Evolutionary conservation across 2,113 vertebrate genomes (phyloP), one percentile per base, ranked within the genome.

Genomic region (Carassius carassius): DNA sequence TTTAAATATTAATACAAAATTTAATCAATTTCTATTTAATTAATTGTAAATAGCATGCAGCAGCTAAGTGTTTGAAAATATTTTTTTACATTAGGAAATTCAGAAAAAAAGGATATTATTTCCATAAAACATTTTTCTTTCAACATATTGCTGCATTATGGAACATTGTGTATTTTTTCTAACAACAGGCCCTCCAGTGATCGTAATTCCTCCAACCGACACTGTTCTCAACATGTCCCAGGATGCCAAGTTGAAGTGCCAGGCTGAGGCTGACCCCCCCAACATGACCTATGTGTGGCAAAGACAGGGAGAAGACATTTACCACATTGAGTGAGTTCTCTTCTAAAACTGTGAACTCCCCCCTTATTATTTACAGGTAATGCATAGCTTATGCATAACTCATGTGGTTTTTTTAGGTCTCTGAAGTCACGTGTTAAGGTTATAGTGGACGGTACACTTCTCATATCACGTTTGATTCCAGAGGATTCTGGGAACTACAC

Each of bases 241-340:
- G 89, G 93, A 97, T 92, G 96, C 96, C 78, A 92, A 95, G 17
- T 91, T 99, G 83, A 92, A 86, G 0, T 99, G 98, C 91, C 94
- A 91, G 91, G 98, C 98, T 0, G 95, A 96, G 87, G 96, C 98
- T 0, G 96, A 99, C 89, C 98, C 98, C 0, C 92, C 96, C 14
- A 99, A 99, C 92, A 97, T 99, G 94, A 99, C 97, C 62, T 99
- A 99, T 29, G 96, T 95, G 90, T 99, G 98, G 98, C 95, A 93
- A 91, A 96, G 92, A 89, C 93, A 92, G 0, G 90, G 89, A 83
- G 92, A 92, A 87, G 98, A 99, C 0, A 95, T 99, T 83, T 94
- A 97, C 90, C 97, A 98, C 81, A 93, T 96, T 72, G 95, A 97
- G 98, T 97, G 81, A 41, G 65, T 44, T 35, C 63, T 58, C 23